These are phyloP conservation scores for Styela clava DNA, from an alignment of 23 tunicate genomes.

Conservation along the genomic window DNA sequence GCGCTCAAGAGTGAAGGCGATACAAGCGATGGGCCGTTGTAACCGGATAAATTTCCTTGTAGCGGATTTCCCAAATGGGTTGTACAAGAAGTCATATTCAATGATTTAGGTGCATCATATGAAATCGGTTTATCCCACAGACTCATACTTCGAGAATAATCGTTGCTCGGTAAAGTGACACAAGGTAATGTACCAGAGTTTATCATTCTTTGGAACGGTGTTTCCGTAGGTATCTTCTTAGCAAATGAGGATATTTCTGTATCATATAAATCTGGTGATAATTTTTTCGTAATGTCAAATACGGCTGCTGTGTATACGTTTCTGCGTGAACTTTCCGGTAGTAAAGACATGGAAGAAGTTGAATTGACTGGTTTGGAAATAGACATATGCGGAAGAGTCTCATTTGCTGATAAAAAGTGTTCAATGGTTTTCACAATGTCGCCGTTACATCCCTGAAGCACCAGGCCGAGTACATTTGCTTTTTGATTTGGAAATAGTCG, in stretches of 20 bases:
- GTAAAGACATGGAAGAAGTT: not conserved
- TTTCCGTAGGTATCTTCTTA: not conserved
- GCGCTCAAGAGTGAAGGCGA: constrained; percentile 7
- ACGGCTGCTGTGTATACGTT: not conserved
- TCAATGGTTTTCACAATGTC: constrained; percentile 93
- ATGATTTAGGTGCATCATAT: not conserved
- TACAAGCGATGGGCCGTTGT: not conserved
- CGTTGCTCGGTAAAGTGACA: not conserved
- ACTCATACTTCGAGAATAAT: not conserved
- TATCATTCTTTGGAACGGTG: not conserved
- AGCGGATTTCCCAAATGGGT: not conserved
- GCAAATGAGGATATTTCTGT: not conserved
- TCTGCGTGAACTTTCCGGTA: not conserved
- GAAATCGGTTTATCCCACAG: not conserved
- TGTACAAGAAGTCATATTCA: not conserved
- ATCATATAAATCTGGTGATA: not conserved
- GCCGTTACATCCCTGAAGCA: constrained; percentile 88
- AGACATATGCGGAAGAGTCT: constrained; percentile 7
- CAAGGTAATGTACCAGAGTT: not conserved
- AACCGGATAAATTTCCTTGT: not conserved
- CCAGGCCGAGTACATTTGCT: constrained; percentile 51
- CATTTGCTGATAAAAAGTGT: constrained; percentile 85
- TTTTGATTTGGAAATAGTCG: constrained; percentile 84
- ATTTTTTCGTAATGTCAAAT: not conserved
- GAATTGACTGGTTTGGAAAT: not conserved